Conservation (phyloP, 2,888 invertebrate species). For the Nomada flava region DNA sequence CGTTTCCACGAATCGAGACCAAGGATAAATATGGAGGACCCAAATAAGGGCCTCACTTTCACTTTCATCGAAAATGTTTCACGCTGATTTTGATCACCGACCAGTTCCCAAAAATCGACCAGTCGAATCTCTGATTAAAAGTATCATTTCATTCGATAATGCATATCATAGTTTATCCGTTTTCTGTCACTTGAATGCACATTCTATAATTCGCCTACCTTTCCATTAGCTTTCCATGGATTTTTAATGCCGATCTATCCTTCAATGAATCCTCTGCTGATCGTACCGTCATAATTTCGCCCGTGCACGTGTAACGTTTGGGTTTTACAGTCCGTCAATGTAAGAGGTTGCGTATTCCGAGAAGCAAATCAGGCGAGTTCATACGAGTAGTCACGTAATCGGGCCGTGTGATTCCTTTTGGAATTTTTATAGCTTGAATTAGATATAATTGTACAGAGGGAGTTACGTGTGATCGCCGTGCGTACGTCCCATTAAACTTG, state of each 20-base stretch:
- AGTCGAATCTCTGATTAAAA: too few species aligned
- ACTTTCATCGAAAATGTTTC: too few species aligned
- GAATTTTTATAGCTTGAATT: constrained; percentile 62
- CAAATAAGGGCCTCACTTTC: too few species aligned
- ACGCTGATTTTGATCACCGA: background rate
- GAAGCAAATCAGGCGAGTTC: constrained; percentile 66
- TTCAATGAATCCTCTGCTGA: background rate
- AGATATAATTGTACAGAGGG: constrained; percentile 54
- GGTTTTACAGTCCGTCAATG: constrained; percentile 38
- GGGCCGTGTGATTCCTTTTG: constrained; percentile 52
- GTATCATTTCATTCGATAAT: too few species aligned
- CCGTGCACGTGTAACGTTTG: constrained; percentile 52
- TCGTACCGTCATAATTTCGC: background rate
- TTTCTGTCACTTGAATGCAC: too few species aligned
- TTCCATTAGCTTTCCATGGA: background rate
- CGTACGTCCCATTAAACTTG: constrained; percentile 25
- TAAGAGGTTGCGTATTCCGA: constrained; percentile 60
- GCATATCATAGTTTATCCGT: too few species aligned
- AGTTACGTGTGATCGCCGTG: constrained; percentile 34
- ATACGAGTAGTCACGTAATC: constrained; percentile 54
- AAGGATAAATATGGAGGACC: too few species aligned
- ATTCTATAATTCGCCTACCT: too few species aligned
- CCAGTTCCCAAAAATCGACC: too few species aligned
- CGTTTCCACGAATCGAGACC: too few species aligned
- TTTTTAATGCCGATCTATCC: background rate